Evolutionary conservation across 2,888 invertebrate genomes (phyloP), one percentile per base, ranked within the genome.

Genomic region (Bembecia ichneumoniformis): DNA sequence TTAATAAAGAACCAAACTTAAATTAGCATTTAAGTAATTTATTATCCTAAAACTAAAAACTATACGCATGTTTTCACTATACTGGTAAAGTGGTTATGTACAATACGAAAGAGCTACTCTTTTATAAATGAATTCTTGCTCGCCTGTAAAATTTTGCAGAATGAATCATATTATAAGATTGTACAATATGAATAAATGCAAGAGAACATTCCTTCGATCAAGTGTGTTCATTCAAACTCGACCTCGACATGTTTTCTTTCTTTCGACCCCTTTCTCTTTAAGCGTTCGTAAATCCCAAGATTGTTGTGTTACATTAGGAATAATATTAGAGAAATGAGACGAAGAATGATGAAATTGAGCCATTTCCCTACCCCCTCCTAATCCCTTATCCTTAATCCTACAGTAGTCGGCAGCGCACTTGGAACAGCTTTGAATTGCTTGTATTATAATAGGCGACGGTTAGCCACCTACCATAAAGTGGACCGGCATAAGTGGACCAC

Each of bases 51-150:
- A 86, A 83, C 79, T 77, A 77, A 76, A 83, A 83, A 83, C 87
- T 87, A 86, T 87, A 88, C 82, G 87, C 88, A 87, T 87, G 87
- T 87, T 88, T 87, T 87, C 87, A 88, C 86, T 87, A 83, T 87
- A 87, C 83, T 84, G 84, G 83, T 84, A 84, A 84, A 84, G 83
- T 82, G 86, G 84, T 87, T 86, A 87, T 86, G 84, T 87, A 87
- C 81, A 83, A 86, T 86, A 84, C 72, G 83, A 81, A 83, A 77
- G 84, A 86, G 84, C 86, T 86, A 80, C 81, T 80, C 86, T 88
- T 88, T 88, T 88, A 84, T 88, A 88, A 86, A 87, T 86, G 86
- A 88, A 87, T 87, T 87, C 87, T 87, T 86, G 87, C 86, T 87
- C 87, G 88, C 87, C 81, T 87, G 88, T 88, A 88, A 84, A 84